phyloP scores from a whole-genome alignment of 2,113 vertebrate species.

The Redunca redunca region DNA sequence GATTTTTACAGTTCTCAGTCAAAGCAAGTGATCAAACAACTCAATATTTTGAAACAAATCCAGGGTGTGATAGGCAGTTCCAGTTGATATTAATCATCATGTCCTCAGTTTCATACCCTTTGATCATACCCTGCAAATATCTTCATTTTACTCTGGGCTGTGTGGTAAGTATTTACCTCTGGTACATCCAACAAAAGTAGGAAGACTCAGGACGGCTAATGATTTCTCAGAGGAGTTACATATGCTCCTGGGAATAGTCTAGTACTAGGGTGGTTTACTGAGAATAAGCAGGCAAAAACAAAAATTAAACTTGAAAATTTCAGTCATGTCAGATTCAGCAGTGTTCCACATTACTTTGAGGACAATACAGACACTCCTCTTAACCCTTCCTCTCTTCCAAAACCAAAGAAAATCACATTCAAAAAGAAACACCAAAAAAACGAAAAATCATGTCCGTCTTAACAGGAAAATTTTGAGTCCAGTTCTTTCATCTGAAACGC shows the following conservation, averaged over 20 bases:
- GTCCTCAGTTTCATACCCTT: slow-evolving; percentile 45
- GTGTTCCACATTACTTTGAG: slow-evolving; percentile 8
- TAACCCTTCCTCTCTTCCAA: neutral
- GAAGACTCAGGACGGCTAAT: neutral
- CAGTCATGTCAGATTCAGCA: slow-evolving; percentile 30
- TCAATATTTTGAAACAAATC: slow-evolving; percentile 54
- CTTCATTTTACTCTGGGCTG: neutral
- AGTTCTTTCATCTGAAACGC: neutral
- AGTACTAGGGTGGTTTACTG: neutral
- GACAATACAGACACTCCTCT: slow-evolving; percentile 8
- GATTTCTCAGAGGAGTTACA: neutral
- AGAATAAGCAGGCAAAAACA: slow-evolving; percentile 16
- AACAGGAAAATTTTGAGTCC: neutral
- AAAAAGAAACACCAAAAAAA: neutral
- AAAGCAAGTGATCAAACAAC: slow-evolving; percentile 71
- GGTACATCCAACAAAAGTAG: neutral
- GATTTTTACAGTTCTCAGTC: slow-evolving; percentile 48
- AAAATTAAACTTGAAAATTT: slow-evolving; percentile 29
- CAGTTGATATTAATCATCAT: slow-evolving; percentile 49
- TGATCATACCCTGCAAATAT: slow-evolving; percentile 23
- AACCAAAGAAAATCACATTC: slow-evolving; percentile 31
- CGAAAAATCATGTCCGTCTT: neutral
- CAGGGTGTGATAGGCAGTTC: slow-evolving; percentile 31
- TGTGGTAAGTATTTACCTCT: neutral
- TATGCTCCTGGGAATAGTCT: neutral